Conservation (phyloP, 2,888 invertebrate genomes). For the Protophormia terraenovae region DNA sequence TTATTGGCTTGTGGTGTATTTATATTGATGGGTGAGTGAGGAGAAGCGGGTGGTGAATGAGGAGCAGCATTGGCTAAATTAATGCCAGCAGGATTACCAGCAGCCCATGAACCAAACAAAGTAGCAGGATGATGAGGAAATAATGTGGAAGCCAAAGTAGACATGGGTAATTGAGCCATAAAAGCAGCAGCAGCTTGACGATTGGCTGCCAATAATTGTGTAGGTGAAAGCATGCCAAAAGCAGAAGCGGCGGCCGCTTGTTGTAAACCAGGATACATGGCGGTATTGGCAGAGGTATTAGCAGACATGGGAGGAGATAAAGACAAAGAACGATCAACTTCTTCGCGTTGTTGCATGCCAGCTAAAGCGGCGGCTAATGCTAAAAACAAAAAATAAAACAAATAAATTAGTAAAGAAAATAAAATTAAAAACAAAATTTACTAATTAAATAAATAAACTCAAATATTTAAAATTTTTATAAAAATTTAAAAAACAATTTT, state of each 20-base stretch:
- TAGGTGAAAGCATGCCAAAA: slow-evolving; percentile 80
- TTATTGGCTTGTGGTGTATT: slow-evolving; percentile 42
- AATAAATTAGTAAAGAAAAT: slow-evolving; percentile 17
- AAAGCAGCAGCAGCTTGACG: slow-evolving; percentile 80
- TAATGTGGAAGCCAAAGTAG: slow-evolving; percentile 78
- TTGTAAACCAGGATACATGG: slow-evolving; percentile 78
- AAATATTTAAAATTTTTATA: neutral
- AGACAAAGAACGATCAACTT: slow-evolving; percentile 77
- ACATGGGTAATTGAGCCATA: slow-evolving; percentile 80
- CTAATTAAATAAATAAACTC: neutral
- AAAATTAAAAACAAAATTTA: no score
- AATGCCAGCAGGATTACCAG: slow-evolving; percentile 71
- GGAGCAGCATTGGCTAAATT: slow-evolving; percentile 72
- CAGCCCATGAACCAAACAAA: slow-evolving; percentile 77
- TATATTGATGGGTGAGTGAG: slow-evolving; percentile 54
- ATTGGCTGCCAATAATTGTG: slow-evolving; percentile 79
- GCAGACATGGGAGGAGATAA: slow-evolving; percentile 80
- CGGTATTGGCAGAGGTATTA: slow-evolving; percentile 73
- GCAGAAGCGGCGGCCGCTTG: slow-evolving; percentile 80
- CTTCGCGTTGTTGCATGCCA: slow-evolving; percentile 80
- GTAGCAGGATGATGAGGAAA: slow-evolving; percentile 80
- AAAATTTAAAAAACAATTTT: neutral
- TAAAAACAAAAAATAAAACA: slow-evolving; percentile 65
- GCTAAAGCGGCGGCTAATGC: slow-evolving; percentile 81
- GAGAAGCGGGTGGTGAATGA: slow-evolving; percentile 67